phyloP scores from a whole-genome alignment of 2,113 vertebrate genomes.

The Numenius arquata region DNA sequence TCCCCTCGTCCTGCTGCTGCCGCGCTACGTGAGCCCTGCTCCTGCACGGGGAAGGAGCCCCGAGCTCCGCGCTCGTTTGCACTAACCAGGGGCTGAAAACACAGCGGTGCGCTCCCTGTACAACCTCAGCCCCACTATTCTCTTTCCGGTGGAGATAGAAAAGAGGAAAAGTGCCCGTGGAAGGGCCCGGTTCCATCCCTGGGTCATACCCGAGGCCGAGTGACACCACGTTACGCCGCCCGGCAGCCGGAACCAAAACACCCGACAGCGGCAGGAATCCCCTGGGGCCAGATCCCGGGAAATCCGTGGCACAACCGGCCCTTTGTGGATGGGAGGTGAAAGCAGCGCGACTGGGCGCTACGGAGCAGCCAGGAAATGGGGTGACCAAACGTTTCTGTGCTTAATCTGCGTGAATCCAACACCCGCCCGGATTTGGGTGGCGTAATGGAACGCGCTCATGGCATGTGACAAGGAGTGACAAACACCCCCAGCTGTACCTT shows the following conservation, averaged over 20 bases:
- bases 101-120: neutral
- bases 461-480: neutral
- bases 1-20: neutral
- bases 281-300: neutral
- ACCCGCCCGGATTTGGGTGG: neutral
- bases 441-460: neutral
- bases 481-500: neutral
- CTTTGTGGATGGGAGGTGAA: too few species aligned
- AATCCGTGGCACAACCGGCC: neutral
- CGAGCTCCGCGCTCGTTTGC: neutral
- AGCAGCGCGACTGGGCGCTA: neutral
- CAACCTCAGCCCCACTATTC: accelerated
- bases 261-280: neutral
- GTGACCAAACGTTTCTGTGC: neutral
- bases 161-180: neutral
- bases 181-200: neutral
- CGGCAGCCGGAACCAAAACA: neutral
- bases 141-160: neutral
- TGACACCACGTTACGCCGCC: neutral
- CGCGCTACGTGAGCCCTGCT: neutral
- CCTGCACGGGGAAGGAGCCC: neutral
- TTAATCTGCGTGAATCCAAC: neutral
- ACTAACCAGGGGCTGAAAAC: neutral
- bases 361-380: neutral
- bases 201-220: neutral